phyloP scores from a whole-genome alignment of 2,797 vertebrate genomes.

The Pangasius mekongensis region DNA sequence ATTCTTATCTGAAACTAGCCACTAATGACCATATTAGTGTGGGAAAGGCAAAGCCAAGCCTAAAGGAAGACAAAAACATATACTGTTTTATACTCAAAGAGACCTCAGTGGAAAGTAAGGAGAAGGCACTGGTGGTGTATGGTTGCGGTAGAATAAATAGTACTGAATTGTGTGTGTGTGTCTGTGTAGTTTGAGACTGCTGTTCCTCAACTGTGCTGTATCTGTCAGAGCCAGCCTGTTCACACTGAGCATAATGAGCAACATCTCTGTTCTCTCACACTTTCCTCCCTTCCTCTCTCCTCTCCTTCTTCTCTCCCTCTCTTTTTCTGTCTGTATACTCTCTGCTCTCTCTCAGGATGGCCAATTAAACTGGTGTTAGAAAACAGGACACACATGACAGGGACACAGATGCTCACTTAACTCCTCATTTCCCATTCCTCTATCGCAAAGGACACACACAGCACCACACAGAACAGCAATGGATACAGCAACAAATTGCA shows the following conservation, averaged over 20 bases:
- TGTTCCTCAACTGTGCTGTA: constrained; percentile 68
- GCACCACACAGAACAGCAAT: neutral
- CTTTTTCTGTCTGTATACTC: constrained; percentile 45
- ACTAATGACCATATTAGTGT: neutral
- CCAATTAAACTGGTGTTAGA: constrained; percentile 60
- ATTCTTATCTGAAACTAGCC: neutral
- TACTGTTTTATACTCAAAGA: neutral
- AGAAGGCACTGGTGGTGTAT: constrained; percentile 5
- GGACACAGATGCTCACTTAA: constrained; percentile 57
- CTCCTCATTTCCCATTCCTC: constrained; percentile 47
- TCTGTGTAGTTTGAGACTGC: constrained; percentile 57
- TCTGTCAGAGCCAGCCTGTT: constrained; percentile 71
- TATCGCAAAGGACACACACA: constrained; percentile 25
- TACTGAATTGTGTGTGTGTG: constrained; percentile 55
- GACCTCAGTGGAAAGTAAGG: neutral
- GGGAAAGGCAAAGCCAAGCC: neutral
- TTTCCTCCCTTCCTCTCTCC: constrained; percentile 12
- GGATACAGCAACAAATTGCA: neutral
- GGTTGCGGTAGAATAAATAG: constrained; percentile 26
- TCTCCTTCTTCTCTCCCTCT: neutral
- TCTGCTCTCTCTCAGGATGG: constrained; percentile 51
- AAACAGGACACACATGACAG: constrained; percentile 54
- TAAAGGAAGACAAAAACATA: neutral
- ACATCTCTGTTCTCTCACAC: constrained; percentile 57
- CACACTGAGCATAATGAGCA: constrained; percentile 59